Base-by-base conservation (phyloP, 2,113 vertebrate genomes). In the Trichechus manatus region DNA sequence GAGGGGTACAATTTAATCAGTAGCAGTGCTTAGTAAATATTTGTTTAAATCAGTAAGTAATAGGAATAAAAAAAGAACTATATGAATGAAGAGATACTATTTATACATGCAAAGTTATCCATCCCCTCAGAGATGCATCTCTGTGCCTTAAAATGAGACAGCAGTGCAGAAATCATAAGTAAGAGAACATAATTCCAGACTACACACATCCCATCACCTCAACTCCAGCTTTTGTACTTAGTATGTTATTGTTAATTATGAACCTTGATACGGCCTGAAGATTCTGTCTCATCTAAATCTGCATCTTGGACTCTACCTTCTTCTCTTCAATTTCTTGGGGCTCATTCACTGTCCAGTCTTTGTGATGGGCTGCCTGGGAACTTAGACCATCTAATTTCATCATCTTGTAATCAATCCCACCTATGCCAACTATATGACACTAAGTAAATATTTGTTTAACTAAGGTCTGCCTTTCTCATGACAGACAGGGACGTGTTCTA, bases 221-320 rank as follows among this genome's bases (percentile, higher is more conserved):
- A 83, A 33, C 23, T 20, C 1, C 19, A 64, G 50, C 2, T 75
- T 95, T 72, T 84, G 0, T 39, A 80, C 42, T 27, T 74, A 23
- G 23, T 22, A 14, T 3, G 9, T 85, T 93, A 10, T 31, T 77
- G 74, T 50, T 81, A 23, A 63, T 70, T 74, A 22, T 70, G 22
- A 87, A 59, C 1, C 13, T 63, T 75, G 10, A 20, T 3, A 25
- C 36, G 47, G 68, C 22, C 29, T 77, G 6, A 31, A 9, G 22
- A 22, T 53, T 56, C 17, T 27, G 25, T 88, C 1, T 79, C 75
- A 29, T 11, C 39, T 33, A 1, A 15, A 9, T n/a, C 19, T 50
- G 0, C 6, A 13, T 22, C 27, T 61, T 63, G 64, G 5, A 22
- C 5, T 25, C 5, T 20, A 19, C 6, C 4, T 6, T 47, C 2